Base-by-base conservation (phyloP, 2,888 invertebrate genomes). In the Cheilosia scutellata region DNA sequence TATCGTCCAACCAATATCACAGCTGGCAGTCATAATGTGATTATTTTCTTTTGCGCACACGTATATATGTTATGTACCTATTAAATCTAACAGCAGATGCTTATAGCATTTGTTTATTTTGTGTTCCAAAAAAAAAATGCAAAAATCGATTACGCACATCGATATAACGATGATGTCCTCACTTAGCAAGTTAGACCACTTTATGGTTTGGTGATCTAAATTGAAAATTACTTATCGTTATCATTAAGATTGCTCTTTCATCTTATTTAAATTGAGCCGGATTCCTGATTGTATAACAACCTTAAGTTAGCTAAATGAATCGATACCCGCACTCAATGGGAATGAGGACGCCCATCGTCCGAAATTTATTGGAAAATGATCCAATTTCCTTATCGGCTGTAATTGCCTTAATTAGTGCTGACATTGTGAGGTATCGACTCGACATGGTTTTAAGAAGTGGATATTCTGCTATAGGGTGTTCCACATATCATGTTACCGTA, bases 341-440 rank as follows among this genome's bases (percentile, higher is more conserved):
- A 47, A 53, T n/a, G 40, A 29, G 51, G 31, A 20, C 20, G 40
- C 11, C 13, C 1, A 42, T 25, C 53, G 44, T 70, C 25, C 53
- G 11, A 44, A 60, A 66, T 58, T 49, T 25, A 60, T 49, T 65
- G 25, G 63, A 58, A 78, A 79, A 51, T 60, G 33, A 51, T 66
- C 60, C 47, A 66, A 72, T 66, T 79, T 72, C 20, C 33, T 60
- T 53, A 79, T 72, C 37, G 42, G 29, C 13, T 42, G 65, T 53
- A 74, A 66, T 72, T 60, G 65, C 29, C 44, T 44, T 72, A 79
- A 79, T 79, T 79, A 79, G 53, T 40, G 65, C 42, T 66, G 58
- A 65, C 65, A 65, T 71, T 71, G 57, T 49, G 51, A 53, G 55
- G 6, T 57, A 65, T 78, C 55, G 53, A 31, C 27, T 53, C 16